Evolutionary conservation across 2,888 invertebrate species (phyloP), one percentile per base, ranked within the genome.

Genomic region (Lasioglossum figueresi): DNA sequence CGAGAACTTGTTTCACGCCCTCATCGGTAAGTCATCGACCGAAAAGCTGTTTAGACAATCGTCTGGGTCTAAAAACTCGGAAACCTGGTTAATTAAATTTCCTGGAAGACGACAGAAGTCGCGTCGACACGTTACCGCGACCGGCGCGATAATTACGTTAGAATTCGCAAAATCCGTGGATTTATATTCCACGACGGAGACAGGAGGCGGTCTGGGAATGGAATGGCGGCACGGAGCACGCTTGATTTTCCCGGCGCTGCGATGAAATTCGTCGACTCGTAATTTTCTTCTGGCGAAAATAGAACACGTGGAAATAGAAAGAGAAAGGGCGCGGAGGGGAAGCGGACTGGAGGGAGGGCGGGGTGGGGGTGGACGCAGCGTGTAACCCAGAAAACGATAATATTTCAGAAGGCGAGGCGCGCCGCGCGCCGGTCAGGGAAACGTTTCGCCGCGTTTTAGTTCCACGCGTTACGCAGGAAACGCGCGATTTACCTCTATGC

Each of bases 381-480:
- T 73, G 74, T 75, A 75, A 75, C 66, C 82, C 14, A 80, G 83
- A 85, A 87, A 79, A 59, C 72, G 72, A 68, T 72, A 59, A 85
- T 85, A 85, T 83, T 85, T 83, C 77, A 74, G 48, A 68, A 43
- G 56, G 56, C 40, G 40, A n/a, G 19, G n/a, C 34, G 48, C 66
- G 34, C 66, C 66, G n/a, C 34, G 48, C 66, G 34, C 66, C 66
- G 66, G 23, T 59, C 68, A 66, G 56, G 52, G 74, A 77, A 79
- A 73, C 52, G 79, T 66, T 78, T 31, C 78, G 74, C 40, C 77
- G 74, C 77, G 86, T 80, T 82, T 83, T 63, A 79, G 75, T 85
- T 82, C 77, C 87, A 37, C 68, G 84, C 83, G 84, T 84, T 85
- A 85, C 85, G 83, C 89, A 88, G 89, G 86, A 89, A 91, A 89